phyloP scores from a whole-genome alignment of 2,113 vertebrate species.

The Sinocyclocheilus rhinocerous region DNA sequence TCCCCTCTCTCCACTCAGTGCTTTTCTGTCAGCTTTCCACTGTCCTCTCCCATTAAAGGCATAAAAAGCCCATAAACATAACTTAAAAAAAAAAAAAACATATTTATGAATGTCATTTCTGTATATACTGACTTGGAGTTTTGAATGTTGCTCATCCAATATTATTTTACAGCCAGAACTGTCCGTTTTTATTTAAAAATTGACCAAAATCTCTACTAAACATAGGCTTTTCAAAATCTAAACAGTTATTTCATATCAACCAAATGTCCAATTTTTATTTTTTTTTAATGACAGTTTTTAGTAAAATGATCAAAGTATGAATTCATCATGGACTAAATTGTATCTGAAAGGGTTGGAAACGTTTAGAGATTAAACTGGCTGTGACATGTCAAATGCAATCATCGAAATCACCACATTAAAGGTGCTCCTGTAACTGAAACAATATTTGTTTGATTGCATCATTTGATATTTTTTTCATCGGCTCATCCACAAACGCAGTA shows the following conservation, averaged over 20 bases:
- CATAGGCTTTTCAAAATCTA: not conserved
- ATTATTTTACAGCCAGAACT: not conserved
- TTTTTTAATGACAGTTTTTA: not conserved
- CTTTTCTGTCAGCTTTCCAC: too few species aligned
- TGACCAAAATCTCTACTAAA: not conserved
- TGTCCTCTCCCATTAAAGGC: too few species aligned
- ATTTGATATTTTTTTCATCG: conserved; percentile 27
- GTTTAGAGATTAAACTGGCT: not conserved
- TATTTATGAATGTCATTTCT: too few species aligned
- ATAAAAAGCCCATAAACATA: too few species aligned
- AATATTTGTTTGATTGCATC: conserved; percentile 50
- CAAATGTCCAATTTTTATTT: not conserved
- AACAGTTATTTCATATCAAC: not conserved
- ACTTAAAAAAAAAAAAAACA: too few species aligned
- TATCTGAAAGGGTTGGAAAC: not conserved
- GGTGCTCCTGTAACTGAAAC: conserved; percentile 25
- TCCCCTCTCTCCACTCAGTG: too few species aligned
- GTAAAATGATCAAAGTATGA: not conserved
- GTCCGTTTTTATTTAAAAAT: too few species aligned
- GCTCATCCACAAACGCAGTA: conserved; percentile 15
- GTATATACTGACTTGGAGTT: too few species aligned
- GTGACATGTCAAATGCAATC: conserved; percentile 8
- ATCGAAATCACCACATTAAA: conserved; percentile 45
- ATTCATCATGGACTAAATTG: not conserved
- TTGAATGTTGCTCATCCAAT: not conserved